Conservation (phyloP, 2,113 vertebrate genomes). For the Thinocorus orbignyianus region DNA sequence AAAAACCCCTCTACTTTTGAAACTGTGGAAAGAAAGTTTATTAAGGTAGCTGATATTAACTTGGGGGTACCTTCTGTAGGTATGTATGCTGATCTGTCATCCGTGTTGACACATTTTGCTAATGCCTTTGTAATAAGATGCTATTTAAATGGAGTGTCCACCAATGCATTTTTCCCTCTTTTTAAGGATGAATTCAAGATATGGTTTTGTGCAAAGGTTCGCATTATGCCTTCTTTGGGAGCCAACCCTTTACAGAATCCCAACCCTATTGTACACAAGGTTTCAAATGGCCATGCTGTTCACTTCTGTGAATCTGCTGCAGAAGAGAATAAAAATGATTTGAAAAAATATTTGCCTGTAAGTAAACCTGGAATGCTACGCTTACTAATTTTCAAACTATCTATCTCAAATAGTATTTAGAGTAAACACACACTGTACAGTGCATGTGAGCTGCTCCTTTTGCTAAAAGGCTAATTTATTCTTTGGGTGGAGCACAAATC, state of each 20-base stretch:
- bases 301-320: slow-evolving; percentile 70
- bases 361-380: slow-evolving; percentile 32
- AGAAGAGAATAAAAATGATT: slow-evolving; percentile 74
- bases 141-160: background rate
- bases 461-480: background rate
- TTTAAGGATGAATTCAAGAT: slow-evolving; percentile 93
- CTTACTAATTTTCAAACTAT: background rate
- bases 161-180: background rate
- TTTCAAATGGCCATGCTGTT: slow-evolving; percentile 79
- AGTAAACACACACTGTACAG: background rate
- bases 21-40: background rate
- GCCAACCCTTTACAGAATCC: slow-evolving; percentile 80
- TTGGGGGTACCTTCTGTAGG: background rate
- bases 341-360: slow-evolving; percentile 73
- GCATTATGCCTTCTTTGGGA: slow-evolving; percentile 84
- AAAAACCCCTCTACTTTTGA: background rate
- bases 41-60: background rate
- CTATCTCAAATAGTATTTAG: background rate
- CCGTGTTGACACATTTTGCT: background rate
- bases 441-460: background rate
- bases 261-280: slow-evolving; percentile 77
- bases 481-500: background rate
- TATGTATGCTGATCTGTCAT: background rate
- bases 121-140: background rate
- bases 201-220: slow-evolving; percentile 95